Conservation (phyloP, 2,797 vertebrate species). For the Propithecus deckenii region DNA sequence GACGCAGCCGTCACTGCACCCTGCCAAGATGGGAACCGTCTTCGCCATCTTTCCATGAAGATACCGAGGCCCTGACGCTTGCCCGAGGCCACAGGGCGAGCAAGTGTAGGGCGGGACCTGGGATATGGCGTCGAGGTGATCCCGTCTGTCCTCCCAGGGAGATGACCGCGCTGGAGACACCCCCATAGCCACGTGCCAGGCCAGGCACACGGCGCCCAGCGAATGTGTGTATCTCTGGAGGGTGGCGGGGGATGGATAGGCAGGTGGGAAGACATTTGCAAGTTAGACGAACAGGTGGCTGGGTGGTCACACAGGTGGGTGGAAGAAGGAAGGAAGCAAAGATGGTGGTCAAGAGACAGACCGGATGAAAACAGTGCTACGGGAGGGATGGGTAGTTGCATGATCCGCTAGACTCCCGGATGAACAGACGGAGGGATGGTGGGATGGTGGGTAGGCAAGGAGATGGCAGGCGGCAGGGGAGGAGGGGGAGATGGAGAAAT, state of each 20-base stretch:
- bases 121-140: neutral
- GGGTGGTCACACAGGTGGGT: neutral
- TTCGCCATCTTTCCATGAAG: neutral
- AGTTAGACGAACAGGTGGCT: neutral
- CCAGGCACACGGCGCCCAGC: rapidly evolving
- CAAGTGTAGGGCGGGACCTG: neutral
- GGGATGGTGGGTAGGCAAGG: neutral
- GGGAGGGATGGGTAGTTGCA: neutral
- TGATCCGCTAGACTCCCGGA: neutral
- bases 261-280: too few relatives aligned
- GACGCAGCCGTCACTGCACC: neutral
- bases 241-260: neutral
- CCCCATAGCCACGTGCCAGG: neutral
- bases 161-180: neutral
- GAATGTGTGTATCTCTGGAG: neutral
- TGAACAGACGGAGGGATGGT: rapidly evolving
- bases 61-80: neutral
- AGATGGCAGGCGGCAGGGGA: neutral
- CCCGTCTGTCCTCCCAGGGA: neutral
- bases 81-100: neutral
- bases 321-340: neutral
- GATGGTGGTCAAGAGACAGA: neutral
- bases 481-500: rapidly evolving
- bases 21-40: neutral
- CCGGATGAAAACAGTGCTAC: neutral